Percentiles rank a stretch among this genome's conserved stretches.
phyloP scores from a whole-genome alignment of 2,888 invertebrate species.

The Axea sp. region DNA sequence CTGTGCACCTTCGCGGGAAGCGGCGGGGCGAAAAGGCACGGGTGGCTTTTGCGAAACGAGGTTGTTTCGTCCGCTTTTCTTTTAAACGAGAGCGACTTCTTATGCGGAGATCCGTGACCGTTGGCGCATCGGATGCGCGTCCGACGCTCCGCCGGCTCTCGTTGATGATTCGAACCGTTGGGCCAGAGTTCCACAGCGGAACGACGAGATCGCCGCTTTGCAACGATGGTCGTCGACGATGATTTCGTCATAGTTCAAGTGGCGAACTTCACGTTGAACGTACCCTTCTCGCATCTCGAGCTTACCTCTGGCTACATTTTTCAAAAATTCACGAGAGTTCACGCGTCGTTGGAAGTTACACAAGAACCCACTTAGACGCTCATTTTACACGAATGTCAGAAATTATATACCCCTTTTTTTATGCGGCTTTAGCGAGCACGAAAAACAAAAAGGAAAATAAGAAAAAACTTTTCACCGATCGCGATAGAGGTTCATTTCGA shows the following conservation, averaged over 20 bases:
- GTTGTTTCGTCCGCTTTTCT: no score
- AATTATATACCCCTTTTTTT: conserved; percentile 19
- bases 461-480: no score
- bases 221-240: conserved; percentile 54
- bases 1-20: no score
- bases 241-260: conserved; percentile 49
- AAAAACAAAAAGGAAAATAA: no score
- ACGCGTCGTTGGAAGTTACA: conserved; percentile 55
- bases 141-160: conserved; percentile 19
- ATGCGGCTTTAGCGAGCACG: background rate
- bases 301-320: conserved; percentile 53
- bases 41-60: no score
- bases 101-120: no score
- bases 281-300: conserved; percentile 34
- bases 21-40: no score
- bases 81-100: no score
- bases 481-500: no score
- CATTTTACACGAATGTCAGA: conserved; percentile 55
- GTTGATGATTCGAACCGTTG: conserved; percentile 44
- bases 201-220: conserved; percentile 51
- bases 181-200: conserved; percentile 33
- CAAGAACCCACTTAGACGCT: conserved; percentile 60
- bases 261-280: conserved; percentile 46
- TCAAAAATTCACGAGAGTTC: conserved; percentile 55
- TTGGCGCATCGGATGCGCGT: conserved; percentile 13